Evolutionary conservation across 2,888 invertebrate species (phyloP).

Genomic region (Noctua janthe): DNA sequence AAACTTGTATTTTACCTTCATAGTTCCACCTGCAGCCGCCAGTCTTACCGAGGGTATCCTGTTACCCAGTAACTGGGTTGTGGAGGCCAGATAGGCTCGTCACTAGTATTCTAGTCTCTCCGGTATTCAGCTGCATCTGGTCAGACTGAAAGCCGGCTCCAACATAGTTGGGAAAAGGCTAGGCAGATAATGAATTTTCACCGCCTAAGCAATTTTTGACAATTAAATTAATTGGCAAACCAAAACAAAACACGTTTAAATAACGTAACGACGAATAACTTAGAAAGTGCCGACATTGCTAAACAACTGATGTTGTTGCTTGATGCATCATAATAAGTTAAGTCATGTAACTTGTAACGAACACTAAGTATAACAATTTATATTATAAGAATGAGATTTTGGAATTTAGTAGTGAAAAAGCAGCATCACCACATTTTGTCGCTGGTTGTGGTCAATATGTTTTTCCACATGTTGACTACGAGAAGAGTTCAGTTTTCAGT

Average conservation of each 20-base stretch:
- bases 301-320: constrained; percentile 50
- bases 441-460: background rate
- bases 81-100: background rate
- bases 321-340: constrained; percentile 59
- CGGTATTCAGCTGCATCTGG: background rate
- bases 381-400: background rate
- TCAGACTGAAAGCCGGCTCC: background rate
- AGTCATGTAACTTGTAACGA: constrained; percentile 34
- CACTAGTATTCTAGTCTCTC: background rate
- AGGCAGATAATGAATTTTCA: background rate
- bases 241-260: constrained; percentile 10
- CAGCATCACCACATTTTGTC: background rate
- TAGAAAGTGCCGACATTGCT: constrained; percentile 64
- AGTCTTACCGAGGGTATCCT: too few relatives aligned
- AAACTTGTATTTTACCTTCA: background rate
- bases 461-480: background rate
- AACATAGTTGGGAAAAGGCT: background rate
- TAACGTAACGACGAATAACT: constrained; percentile 58
- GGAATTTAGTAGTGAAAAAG: background rate
- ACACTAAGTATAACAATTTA: constrained; percentile 32
- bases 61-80: background rate
- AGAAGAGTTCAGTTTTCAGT: background rate
- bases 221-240: background rate
- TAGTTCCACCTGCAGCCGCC: too few relatives aligned
- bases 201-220: fast-evolving